Base-by-base conservation (phyloP, 2,113 vertebrate species). In the Cricetomys ansorgei region DNA sequence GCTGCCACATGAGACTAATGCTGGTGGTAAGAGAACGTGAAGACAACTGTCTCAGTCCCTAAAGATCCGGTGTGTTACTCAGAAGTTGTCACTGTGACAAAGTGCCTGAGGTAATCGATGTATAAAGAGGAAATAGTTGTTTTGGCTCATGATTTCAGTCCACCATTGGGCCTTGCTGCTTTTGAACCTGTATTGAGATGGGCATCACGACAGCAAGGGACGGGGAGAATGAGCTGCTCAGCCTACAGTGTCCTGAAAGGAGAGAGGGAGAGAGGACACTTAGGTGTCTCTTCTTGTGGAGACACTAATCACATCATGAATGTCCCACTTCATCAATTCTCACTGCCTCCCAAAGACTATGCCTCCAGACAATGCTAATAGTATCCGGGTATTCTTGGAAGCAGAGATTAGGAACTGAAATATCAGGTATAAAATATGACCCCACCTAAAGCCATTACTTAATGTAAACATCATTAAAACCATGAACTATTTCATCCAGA, bases 401-500 rank as follows among this genome's bases (percentile, higher is more conserved):
- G 70, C 77, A 91, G 45, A 88, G 69, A 91, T 55, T 53, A 76
- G 75, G 4, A 87, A 81, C 40, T 25, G 81, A 95, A 95, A 88
- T 75, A 87, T 29, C n/a, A 16, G 37, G 10, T n/a, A 76, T 59
- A 90, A 93, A 69, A 83, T 43, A 76, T n/a, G n/a, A 7, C 5
- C 7, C 40, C 48, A 45, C 40, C 48, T 75, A 75, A 80, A 59
- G 83, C 57, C 31, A 80, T 59, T 67, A 67, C 12, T 88, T 88
- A 88, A 34, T 64, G 43, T 62, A 69, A 53, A 75, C 29, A 62
- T 91, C 89, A 62, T 64, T 64, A 88, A 57, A 94, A 37, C 27
- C 31, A 62, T 34, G 69, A 59, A 88, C 59, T 79, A 77, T 77
- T 80, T 70, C 72, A 72, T 40, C 48, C 50, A 59, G 23, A 19